Evolutionary conservation across 2,113 vertebrate species (phyloP), one percentile per base, ranked within the genome.

Genomic region (Ammodytes dubius): DNA sequence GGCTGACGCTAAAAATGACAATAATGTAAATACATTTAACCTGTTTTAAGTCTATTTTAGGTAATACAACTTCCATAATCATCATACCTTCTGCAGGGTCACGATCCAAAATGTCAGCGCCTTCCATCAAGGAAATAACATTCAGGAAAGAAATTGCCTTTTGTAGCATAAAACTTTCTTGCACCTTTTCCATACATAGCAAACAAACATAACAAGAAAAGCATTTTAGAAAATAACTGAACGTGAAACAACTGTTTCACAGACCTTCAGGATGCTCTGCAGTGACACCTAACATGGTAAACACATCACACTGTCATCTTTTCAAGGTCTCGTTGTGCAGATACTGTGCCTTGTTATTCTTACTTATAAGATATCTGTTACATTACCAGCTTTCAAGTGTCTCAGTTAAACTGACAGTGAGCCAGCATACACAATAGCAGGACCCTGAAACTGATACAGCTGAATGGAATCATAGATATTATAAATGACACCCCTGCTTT

Each of bases 171-270:
- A n/a, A 10, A 27, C 6, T 2, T n/a, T 66, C 9, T 57, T 65
- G 58, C 15, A 63, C 0, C 8, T 43, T 56, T 39, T 69, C 35
- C 40, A 49, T 14, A 39, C 3, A 75, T 37, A 69, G n/a, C n/a
- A n/a, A n/a, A n/a, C 27, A 27, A 27, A 27, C 27, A 27, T 27
- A 27, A 2, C 37, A 17, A 63, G 11, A 27, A 13, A 60, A 45
- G 42, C 13, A 49, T 75, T 72, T 43, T 14, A 66, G 12, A 60
- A 17, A 52, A 60, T 1, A 83, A 72, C 43, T 78, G 19, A 85
- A 57, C 70, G 13, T 65, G 13, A 81, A 78, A 65, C 14, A 52
- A 12, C 60, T 9, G 6, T 27, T 13, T 53, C 35, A 81, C 45
- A 3, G 35, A 45, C 9, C 40, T 35, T 53, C n/a, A 8, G 14